Evolutionary conservation across 2,113 vertebrate species (phyloP).

Genomic region (Salvelinus namaycush): DNA sequence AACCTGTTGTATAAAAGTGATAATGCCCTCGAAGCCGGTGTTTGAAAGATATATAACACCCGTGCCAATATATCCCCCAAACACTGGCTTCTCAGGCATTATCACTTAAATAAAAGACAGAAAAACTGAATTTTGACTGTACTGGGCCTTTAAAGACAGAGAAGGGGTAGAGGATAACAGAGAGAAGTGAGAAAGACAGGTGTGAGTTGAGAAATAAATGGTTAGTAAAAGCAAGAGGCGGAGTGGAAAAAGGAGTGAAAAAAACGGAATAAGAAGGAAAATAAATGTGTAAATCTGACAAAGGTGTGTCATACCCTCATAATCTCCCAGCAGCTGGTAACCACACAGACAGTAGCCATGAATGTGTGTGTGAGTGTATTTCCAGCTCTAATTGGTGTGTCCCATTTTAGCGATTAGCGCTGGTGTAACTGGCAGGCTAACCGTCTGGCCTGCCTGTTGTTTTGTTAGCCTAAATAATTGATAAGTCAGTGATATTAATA

Average conservation of each 20-base stretch:
- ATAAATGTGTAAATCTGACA: background rate
- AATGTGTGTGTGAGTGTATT: conserved; percentile 19
- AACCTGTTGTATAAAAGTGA: too few relatives aligned
- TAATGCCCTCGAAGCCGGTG: too few relatives aligned
- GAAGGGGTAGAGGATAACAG: background rate
- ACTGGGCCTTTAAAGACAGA: too few relatives aligned
- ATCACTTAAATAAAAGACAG: too few relatives aligned
- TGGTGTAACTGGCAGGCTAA: conserved; percentile 54
- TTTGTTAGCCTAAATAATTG: conserved; percentile 71
- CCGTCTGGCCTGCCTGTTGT: conserved; percentile 55
- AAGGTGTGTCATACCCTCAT: background rate
- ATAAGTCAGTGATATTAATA: conserved; percentile 71
- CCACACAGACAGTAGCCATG: conserved; percentile 9
- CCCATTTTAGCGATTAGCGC: conserved; percentile 55
- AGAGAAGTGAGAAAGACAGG: background rate
- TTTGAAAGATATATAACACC: too few relatives aligned
- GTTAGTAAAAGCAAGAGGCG: too few relatives aligned
- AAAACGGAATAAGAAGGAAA: background rate
- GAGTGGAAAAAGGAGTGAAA: background rate
- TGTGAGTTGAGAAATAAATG: background rate
- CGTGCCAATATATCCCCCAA: too few relatives aligned
- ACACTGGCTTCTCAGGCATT: too few relatives aligned
- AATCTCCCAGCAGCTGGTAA: background rate
- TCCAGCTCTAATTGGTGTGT: conserved; percentile 62
- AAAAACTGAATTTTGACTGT: too few relatives aligned